Base-by-base conservation (phyloP, 92 coral and sea anemone genomes). In the Palythoa grandiflora region DNA sequence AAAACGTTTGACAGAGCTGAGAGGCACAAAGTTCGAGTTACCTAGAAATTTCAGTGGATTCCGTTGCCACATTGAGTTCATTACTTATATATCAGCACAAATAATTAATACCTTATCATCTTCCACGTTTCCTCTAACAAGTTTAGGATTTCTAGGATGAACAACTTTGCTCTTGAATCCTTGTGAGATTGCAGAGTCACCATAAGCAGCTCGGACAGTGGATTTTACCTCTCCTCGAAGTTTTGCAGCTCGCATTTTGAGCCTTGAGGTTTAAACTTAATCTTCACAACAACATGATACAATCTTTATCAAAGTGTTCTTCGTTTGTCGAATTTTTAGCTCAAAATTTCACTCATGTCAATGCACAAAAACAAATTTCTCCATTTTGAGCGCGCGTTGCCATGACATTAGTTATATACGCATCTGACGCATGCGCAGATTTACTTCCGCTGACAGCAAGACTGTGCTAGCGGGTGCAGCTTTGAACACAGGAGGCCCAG, bases 91-190 rank as follows among this genome's bases (percentile, higher is more conserved):
- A 3, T 44, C 50, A 3, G 50, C 50, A 44, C 7, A 44, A 4
- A 44, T 44, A 55, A 35, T 17, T 74, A 21, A 38, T 87, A 95
- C 99, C 98, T 97, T 97, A 84, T 97, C 99, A 87, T 95, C 97
- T 65, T 91, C 97, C 53, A 92, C 84, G 59, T 91, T 72, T 71
- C 94, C 98, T 79, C 92, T 93, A 1, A 97, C 95, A 73, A 97
- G 98, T 81, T 97, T 97, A 17, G 99, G 99, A 87, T 97, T 97
- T 80, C 98, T 93, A 15, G 99, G 99, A 90, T 92, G 94, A 35
- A 94, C 94, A 87, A 97, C 99, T 83, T 92, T 94, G 90, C 98
- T 95, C 87, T 92, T 95, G 75, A 91, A 94, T 73, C 86, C 88
- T 5, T 93, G 88, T 47, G 92, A 37, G 59, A 88, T 93, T 35